phyloP scores from a whole-genome alignment of 2,797 vertebrate genomes.

The Centropyge bicolor region DNA sequence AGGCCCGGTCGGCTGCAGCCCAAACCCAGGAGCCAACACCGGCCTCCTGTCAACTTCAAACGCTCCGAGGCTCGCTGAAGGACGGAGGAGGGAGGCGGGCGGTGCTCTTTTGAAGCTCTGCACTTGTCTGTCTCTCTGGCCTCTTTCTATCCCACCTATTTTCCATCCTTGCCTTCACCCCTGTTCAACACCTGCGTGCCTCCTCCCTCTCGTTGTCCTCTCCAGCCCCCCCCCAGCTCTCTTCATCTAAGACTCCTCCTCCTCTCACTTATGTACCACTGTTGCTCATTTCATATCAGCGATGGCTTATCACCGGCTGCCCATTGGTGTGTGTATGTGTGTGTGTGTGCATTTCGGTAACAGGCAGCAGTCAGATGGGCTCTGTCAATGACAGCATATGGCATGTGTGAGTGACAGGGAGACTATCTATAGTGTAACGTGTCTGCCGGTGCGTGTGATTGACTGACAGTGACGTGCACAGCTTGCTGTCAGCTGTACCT shows the following conservation, averaged over 20 bases:
- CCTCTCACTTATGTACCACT: conserved; percentile 17
- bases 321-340: background rate
- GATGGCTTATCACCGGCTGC: conserved; percentile 36
- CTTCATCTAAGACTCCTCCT: conserved; percentile 12
- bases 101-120: conserved; percentile 70
- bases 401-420: conserved; percentile 64
- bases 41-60: conserved; percentile 80
- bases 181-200: conserved; percentile 9
- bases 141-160: conserved; percentile 48
- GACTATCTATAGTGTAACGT: conserved; percentile 49
- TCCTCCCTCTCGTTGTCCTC: conserved; percentile 21
- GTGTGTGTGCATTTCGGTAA: conserved; percentile 13
- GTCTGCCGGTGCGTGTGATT: conserved; percentile 52
- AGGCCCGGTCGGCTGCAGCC: conserved; percentile 41
- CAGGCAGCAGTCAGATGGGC: conserved; percentile 64
- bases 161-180: conserved; percentile 40
- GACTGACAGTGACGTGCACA: conserved; percentile 52
- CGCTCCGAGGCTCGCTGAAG: conserved; percentile 51
- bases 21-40: conserved; percentile 62
- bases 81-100: conserved; percentile 42
- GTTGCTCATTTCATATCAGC: conserved; percentile 40
- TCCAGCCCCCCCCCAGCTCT: background rate
- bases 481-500: conserved; percentile 36
- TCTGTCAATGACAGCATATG: conserved; percentile 65
- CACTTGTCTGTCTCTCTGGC: conserved; percentile 33